Evolutionary conservation across 2,888 invertebrate species (phyloP).

Genomic region (Melangyna quadrimaculata): DNA sequence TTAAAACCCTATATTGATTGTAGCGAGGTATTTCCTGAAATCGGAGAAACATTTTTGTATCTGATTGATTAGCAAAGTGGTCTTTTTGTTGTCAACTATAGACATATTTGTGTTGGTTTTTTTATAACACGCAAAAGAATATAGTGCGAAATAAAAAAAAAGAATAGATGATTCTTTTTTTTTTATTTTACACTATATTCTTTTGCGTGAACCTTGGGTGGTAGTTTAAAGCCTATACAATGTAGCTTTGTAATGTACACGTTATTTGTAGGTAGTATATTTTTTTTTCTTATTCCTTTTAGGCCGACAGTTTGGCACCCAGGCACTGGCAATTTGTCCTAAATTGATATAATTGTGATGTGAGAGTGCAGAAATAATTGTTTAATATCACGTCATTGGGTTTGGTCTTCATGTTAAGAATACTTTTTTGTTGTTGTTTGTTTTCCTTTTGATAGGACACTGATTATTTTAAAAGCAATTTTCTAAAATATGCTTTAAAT

Average conservation of each 20-base stretch:
- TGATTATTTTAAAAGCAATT: constrained; percentile 1
- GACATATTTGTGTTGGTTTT: too few relatives aligned
- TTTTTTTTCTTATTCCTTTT: constrained; percentile 28
- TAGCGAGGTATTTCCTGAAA: not conserved
- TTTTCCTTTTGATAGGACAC: not conserved
- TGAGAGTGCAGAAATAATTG: constrained; percentile 60
- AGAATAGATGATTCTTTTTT: too few relatives aligned
- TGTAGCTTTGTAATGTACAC: not conserved
- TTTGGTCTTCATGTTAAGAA: not conserved
- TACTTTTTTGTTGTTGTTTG: not conserved
- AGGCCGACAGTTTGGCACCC: constrained; percentile 64
- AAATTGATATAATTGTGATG: constrained; percentile 17
- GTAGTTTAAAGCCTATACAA: not conserved
- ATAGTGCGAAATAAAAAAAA: too few relatives aligned
- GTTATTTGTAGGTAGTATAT: not conserved
- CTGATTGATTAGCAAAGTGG: constrained; percentile 25
- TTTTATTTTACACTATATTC: not conserved
- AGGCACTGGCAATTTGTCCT: constrained; percentile 43
- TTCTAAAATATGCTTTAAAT: not conserved
- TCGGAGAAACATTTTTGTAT: not conserved
- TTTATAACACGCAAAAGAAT: too few relatives aligned
- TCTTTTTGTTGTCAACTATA: not conserved
- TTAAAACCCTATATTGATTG: not conserved
- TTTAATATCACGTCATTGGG: constrained; percentile 53
- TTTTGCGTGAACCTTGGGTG: not conserved